Evolutionary conservation across 2,888 invertebrate genomes (phyloP).

Genomic region (Scelioninae gen. 1): DNA sequence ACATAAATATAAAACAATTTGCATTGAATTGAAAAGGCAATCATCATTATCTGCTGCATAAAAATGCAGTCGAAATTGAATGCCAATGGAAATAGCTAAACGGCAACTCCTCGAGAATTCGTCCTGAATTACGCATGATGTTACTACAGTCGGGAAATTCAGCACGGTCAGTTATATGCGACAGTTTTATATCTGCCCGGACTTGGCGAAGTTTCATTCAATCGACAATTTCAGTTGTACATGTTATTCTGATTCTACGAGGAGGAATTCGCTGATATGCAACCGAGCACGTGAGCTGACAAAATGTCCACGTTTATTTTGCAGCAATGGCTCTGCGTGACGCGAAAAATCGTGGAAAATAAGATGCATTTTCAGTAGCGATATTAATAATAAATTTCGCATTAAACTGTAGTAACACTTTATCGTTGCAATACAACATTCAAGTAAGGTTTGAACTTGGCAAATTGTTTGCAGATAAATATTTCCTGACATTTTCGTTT

Average conservation of each 20-base stretch:
- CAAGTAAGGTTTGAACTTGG: too few relatives aligned
- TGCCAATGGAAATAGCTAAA: conserved; percentile 65
- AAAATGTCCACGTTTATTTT: conserved; percentile 66
- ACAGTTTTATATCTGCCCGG: conserved; percentile 41
- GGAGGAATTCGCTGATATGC: conserved; percentile 59
- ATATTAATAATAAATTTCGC: conserved; percentile 45
- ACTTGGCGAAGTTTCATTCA: conserved; percentile 56
- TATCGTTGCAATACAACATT: too few relatives aligned
- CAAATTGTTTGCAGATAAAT: too few relatives aligned
- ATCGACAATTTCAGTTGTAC: conserved; percentile 61
- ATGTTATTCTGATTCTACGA: conserved; percentile 64
- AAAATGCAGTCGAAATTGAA: conserved; percentile 55
- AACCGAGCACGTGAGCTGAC: conserved; percentile 47
- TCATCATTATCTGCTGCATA: conserved; percentile 28
- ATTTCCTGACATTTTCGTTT: too few relatives aligned
- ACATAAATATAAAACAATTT: background rate
- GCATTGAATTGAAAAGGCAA: conserved; percentile 19
- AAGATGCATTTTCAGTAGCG: conserved; percentile 38
- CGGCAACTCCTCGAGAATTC: conserved; percentile 70
- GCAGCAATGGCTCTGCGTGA: conserved; percentile 49
- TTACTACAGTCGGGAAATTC: conserved; percentile 36
- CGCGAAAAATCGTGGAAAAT: conserved; percentile 56
- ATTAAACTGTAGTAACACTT: conserved; percentile 42
- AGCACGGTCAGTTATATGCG: conserved; percentile 19
- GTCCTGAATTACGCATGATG: conserved; percentile 75